A percentile compares a stretch with the other conserved stretches of the same genome.
These are phyloP conservation scores for Gryllus bimaculatus DNA, from an alignment of 1,140 invertebrate genomes.

Conservation along the genomic window DNA sequence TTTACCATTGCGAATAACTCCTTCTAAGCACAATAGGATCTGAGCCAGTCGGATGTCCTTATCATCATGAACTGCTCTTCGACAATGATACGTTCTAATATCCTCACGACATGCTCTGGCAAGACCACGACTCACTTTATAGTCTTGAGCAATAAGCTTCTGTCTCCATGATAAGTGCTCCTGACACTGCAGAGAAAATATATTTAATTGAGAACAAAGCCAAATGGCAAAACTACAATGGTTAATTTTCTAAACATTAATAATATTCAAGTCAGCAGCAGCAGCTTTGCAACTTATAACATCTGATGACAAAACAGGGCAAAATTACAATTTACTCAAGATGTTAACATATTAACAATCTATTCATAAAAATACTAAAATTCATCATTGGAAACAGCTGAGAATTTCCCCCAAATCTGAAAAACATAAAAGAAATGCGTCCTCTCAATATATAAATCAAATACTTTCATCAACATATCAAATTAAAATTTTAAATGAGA, in stretches of 20 bases:
- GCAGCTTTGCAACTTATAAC: too few species aligned
- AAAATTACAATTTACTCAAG: too few species aligned
- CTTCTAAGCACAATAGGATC: constrained; percentile 88
- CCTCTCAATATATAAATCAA: too few species aligned
- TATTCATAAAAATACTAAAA: too few species aligned
- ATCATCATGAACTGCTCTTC: constrained; percentile 64
- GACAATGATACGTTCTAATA: constrained; percentile 70
- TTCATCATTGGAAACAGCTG: too few species aligned
- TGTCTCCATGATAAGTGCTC: constrained; percentile 77
- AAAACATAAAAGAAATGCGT: too few species aligned
- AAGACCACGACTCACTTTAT: constrained; percentile 79
- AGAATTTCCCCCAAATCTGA: too few species aligned
- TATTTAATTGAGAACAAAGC: background rate
- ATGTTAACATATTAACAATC: too few species aligned
- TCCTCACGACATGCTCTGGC: constrained; percentile 83
- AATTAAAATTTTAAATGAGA: too few species aligned
- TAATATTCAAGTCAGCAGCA: too few species aligned
- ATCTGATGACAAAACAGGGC: too few species aligned
- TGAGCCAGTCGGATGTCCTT: constrained; percentile 67
- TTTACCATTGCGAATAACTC: constrained; percentile 61
- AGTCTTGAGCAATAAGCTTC: constrained; percentile 82
- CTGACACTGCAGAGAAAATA: constrained; percentile 49
- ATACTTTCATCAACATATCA: too few species aligned
- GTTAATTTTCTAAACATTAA: background rate
- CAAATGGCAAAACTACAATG: background rate